Base-by-base conservation (phyloP, 2,888 invertebrate genomes). In the Acanthopleura granulata region DNA sequence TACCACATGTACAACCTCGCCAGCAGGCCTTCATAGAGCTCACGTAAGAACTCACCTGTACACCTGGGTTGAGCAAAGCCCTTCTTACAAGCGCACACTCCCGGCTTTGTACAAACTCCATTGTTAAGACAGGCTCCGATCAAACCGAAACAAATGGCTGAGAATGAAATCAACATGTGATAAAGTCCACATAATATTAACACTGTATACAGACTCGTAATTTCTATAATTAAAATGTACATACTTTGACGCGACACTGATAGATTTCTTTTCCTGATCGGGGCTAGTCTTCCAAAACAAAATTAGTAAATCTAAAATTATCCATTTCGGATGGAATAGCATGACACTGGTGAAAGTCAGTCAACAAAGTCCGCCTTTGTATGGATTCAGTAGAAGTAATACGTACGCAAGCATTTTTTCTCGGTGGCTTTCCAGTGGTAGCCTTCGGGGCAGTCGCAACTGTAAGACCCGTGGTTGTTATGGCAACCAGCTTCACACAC, bases 381-480 rank as follows among this genome's bases (percentile, higher is more conserved):
- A 40, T 9, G 40, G 40, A 40, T 40, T 40, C 40, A 40, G 40
- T 40, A 40, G 40, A 40, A 40, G 9, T n/a, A 57, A 57, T 22
- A 57, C 57, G 18, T 57, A 57, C 57, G 57, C 22, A 57, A 12
- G 12, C 57, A 57, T 57, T 57, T 18, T 57, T 57, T 57, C n/a
- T 57, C 57, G 18, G 18, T 12, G 3, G 18, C n/a, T 57, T 57
- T 57, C 57, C 57, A 57, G 57, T n/a, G 18, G 22, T 57, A 57
- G 12, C 57, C 57, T 12, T 57, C 57, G 3, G 18, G 57, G 12
- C 57, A 57, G 57, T 57, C 57, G 12, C 57, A 57, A 57, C 57
- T 57, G 57, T 57, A 57, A 22, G 57, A 57, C n/a, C 57, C 57
- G 22, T 57, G 57, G 18, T n/a, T 18, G 57, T 57, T 57, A 57